phyloP scores from a whole-genome alignment of 1,140 invertebrate species.

The Drosophila sulfurigaster region DNA sequence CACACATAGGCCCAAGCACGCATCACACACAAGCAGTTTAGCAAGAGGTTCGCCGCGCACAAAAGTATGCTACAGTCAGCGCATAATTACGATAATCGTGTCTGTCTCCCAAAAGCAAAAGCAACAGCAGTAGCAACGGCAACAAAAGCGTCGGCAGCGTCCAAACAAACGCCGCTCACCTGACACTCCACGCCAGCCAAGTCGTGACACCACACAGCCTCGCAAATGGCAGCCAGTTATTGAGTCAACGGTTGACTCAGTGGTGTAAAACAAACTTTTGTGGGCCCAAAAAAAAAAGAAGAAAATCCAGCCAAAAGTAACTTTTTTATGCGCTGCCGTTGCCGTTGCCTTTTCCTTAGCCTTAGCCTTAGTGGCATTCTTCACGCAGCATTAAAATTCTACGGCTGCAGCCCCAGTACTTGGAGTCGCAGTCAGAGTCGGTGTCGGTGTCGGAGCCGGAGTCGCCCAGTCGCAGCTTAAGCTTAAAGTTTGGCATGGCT shows the following conservation, averaged over 20 bases:
- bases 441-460: conserved; percentile 19
- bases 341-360: conserved; percentile 22
- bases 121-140: conserved; percentile 37
- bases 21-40: conserved; percentile 38
- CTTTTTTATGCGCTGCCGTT: conserved; percentile 68
- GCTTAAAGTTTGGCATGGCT: conserved; percentile 84
- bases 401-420: conserved; percentile 50
- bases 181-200: conserved; percentile 13
- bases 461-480: conserved; percentile 53
- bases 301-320: conserved; percentile 62
- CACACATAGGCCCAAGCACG: background rate
- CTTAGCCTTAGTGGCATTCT: conserved; percentile 55
- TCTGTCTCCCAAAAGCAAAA: conserved; percentile 52
- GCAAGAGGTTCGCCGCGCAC: conserved; percentile 63
- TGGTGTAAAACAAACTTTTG: conserved; percentile 76
- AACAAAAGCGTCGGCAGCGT: conserved; percentile 26
- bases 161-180: conserved; percentile 40
- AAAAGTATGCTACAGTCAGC: conserved; percentile 79
- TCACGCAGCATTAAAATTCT: conserved; percentile 80
- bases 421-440: no score
- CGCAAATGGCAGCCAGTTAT: conserved; percentile 60
- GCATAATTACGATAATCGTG: conserved; percentile 83
- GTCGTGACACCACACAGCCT: conserved; percentile 7
- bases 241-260: conserved; percentile 73
- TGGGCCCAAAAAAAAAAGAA: conserved; percentile 50